Evolutionary conservation across 2,888 invertebrate genomes (phyloP).

Genomic region (Caenorhabditis sinica): DNA sequence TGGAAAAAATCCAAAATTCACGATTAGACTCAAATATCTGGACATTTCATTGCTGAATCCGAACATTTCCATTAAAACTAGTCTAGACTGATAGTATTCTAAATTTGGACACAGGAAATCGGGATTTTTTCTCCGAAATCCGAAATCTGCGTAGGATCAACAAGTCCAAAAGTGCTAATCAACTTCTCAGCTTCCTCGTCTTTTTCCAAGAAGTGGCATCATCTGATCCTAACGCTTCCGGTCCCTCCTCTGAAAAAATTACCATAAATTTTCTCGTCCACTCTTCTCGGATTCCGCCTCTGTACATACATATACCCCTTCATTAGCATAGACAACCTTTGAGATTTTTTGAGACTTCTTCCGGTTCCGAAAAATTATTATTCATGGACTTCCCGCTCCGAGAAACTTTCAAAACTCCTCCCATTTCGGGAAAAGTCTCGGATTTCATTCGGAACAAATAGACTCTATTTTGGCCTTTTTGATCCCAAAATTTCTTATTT

Average conservation of each 20-base stretch:
- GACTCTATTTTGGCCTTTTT: no score
- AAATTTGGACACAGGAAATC: background rate
- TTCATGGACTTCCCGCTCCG: no score
- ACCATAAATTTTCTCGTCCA: conserved; percentile 4
- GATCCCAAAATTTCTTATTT: no score
- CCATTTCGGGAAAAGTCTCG: no score
- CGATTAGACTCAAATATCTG: no score
- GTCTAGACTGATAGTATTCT: no score
- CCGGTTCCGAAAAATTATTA: background rate
- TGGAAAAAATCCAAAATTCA: no score
- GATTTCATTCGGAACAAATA: no score
- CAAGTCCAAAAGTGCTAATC: background rate
- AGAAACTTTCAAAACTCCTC: no score
- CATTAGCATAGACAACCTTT: background rate
- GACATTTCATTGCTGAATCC: no score
- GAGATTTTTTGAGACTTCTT: background rate
- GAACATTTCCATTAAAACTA: no score
- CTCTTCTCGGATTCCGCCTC: background rate
- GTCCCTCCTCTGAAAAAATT: background rate
- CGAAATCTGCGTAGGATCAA: background rate
- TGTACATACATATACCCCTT: background rate
- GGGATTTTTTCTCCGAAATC: background rate
- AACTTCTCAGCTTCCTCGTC: background rate
- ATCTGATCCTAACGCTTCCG: background rate
- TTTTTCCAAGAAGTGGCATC: conserved; percentile 5